Conservation (phyloP, 2,113 vertebrate species). For the Pterophyllum scalare region DNA sequence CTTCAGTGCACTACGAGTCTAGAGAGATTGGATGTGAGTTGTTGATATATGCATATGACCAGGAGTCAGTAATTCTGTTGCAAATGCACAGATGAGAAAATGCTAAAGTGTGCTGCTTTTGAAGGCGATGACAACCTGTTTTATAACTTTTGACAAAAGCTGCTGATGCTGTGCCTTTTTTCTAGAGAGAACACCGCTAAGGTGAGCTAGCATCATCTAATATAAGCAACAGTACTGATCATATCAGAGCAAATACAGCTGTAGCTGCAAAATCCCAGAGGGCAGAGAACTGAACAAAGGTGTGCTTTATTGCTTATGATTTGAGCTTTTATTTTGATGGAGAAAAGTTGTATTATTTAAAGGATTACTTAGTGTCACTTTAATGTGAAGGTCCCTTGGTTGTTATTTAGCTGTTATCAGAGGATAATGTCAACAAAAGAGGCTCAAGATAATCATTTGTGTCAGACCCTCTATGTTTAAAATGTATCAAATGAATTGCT, state of each 20-base stretch:
- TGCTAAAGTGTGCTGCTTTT: not conserved
- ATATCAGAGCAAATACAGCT: conserved; percentile 15
- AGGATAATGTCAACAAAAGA: not conserved
- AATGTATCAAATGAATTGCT: not conserved
- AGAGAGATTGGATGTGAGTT: not conserved
- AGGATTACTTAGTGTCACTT: not conserved
- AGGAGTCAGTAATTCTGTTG: not conserved
- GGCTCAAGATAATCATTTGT: not conserved
- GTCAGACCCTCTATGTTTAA: not conserved
- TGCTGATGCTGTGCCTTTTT: conserved; percentile 1
- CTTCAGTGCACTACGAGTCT: not conserved
- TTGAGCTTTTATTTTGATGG: not conserved
- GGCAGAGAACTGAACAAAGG: not conserved
- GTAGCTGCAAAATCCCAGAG: not conserved
- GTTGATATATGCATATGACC: not conserved
- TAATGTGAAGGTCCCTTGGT: not conserved
- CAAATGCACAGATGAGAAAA: not conserved
- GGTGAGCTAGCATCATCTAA: conserved; percentile 5
- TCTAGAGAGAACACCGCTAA: not conserved
- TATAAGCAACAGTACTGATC: conserved; percentile 1
- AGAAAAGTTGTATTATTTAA: not conserved
- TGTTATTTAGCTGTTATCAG: not conserved
- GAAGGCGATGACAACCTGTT: not conserved
- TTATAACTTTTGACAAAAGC: not conserved
- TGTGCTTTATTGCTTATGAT: conserved; percentile 1